These are phyloP conservation scores for Polypterus senegalus DNA, from an alignment of 2,113 vertebrate genomes.

Conservation along the genomic window DNA sequence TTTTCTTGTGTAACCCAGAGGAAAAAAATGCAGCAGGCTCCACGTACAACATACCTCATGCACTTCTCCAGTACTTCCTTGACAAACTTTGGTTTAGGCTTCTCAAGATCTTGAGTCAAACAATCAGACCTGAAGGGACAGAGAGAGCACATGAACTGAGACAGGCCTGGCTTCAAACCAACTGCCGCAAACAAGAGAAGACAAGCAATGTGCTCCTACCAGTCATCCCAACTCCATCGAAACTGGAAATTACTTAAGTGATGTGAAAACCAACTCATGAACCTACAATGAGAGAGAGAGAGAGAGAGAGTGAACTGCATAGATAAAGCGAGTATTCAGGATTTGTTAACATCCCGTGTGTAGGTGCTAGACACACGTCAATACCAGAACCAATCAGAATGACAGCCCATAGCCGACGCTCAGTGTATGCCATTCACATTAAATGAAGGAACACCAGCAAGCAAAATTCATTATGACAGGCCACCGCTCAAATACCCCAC, in stretches of 20 bases:
- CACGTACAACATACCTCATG: conserved; percentile 62
- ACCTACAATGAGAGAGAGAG: conserved; percentile 44
- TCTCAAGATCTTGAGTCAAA: conserved; percentile 74
- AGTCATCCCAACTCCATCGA: conserved; percentile 97
- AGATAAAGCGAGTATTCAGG: too few species aligned
- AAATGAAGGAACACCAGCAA: too few species aligned
- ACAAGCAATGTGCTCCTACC: conserved; percentile 50
- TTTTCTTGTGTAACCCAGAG: not conserved
- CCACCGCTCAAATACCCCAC: too few species aligned
- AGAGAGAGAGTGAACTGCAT: too few species aligned
- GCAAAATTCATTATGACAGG: too few species aligned
- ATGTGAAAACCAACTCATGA: conserved; percentile 94
- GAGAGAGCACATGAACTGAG: not conserved
- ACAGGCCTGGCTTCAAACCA: not conserved
- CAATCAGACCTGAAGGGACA: conserved; percentile 73
- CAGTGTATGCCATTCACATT: too few species aligned
- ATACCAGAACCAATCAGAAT: too few species aligned
- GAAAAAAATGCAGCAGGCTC: not conserved
- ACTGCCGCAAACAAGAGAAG: not conserved
- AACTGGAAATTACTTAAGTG: conserved; percentile 97
- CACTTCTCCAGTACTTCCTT: conserved; percentile 90
- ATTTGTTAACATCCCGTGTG: too few species aligned
- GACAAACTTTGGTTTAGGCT: conserved; percentile 93
- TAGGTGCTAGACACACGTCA: too few species aligned
- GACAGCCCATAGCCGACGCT: too few species aligned